Evolutionary conservation across 2,113 vertebrate species (phyloP), one percentile per base, ranked within the genome.

Genomic region (Phylloscopus trochilus): DNA sequence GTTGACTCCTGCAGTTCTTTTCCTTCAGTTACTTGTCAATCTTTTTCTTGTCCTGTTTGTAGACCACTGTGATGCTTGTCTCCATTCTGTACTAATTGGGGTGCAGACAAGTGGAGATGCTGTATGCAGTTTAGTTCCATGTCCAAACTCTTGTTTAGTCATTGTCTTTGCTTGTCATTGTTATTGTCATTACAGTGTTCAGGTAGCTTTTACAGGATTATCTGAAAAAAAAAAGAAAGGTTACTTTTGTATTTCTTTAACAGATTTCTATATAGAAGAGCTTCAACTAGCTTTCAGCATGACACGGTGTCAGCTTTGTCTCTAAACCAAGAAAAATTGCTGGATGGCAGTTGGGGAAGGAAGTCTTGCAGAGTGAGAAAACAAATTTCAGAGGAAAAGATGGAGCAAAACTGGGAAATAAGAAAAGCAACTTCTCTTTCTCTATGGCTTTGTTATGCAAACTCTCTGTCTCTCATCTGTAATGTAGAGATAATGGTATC

Each of bases 401-500:
- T 66, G 33, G 46, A 76, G 30, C 31, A 75, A 89, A 90, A 46
- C 49, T 75, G 60, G 72, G 66, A 83, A 93, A 81, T 68, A 84
- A 55, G 51, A 81, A 68, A 87, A 87, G 19, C 41, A 33, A 35
- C 63, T 83, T 94, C 27, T 70, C 24, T 63, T 94, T 78, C 67
- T 91, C 37, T 51, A 8, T 79, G 73, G 64, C 69, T 90, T 92
- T 72, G 60, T 86, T 88, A 88, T 58, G 53, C 86, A 88, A 94
- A 87, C 73, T 72, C 66, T 44, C 59, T 37, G 15, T 83, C 44
- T 82, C 83, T 92, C 77, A 84, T 79, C 90, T 90, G 72, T 92
- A 90, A 83, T n/a, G 52, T 23, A 91, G 83, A 75, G 83, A 94
- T 93, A 93, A 86, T 87, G 72, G 31, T 84, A 94, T 78, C 88